These are phyloP conservation scores for Philopedon plagiatum DNA, from an alignment of 2,888 invertebrate genomes.

Conservation along the genomic window DNA sequence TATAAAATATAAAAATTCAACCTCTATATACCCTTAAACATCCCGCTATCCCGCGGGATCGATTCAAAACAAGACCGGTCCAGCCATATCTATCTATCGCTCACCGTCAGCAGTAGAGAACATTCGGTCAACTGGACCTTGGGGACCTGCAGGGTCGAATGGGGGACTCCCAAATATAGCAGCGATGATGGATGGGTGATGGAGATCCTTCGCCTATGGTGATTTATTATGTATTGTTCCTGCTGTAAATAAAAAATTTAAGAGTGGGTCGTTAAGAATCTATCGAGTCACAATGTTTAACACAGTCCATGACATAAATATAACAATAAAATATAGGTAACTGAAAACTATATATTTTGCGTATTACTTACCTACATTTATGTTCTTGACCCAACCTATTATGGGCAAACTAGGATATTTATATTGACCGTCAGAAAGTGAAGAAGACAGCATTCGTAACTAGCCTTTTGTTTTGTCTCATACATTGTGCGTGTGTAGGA, in stretches of 20 bases:
- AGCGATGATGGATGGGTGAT: conserved; percentile 43
- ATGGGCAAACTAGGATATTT: too few species aligned
- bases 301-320: too few species aligned
- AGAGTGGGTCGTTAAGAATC: too few species aligned
- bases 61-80: conserved; percentile 43
- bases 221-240: conserved; percentile 32
- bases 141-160: conserved; percentile 52
- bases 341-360: too few species aligned
- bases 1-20: conserved; percentile 46
- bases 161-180: conserved; percentile 32
- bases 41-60: conserved; percentile 44
- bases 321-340: too few species aligned
- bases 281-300: too few species aligned
- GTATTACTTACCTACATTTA: too few species aligned
- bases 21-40: conserved; percentile 48
- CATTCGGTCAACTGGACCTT: conserved; percentile 64
- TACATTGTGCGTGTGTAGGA: too few species aligned
- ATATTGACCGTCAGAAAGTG: too few species aligned
- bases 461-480: too few species aligned
- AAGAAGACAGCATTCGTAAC: too few species aligned
- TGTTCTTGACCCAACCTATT: too few species aligned
- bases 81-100: conserved; percentile 56
- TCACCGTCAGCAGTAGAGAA: conserved; percentile 60
- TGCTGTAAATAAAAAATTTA: conserved; percentile 1
- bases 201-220: conserved; percentile 26